Conservation (phyloP, 2,797 vertebrate genomes). For the Poecilia gillii region DNA sequence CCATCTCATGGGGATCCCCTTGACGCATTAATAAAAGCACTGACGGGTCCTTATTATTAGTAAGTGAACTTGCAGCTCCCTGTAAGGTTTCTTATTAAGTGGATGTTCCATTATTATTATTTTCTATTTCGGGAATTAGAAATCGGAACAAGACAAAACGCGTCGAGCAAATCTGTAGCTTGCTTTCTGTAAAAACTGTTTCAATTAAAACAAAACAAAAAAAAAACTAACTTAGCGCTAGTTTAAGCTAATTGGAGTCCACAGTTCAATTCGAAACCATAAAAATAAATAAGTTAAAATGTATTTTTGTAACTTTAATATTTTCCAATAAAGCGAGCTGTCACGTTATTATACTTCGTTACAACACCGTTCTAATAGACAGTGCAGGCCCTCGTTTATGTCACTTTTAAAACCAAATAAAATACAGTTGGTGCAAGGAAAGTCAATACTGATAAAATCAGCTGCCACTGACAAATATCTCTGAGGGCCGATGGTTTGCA, state of each 20-base stretch:
- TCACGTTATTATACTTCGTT: background rate
- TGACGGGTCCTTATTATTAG: conserved; percentile 19
- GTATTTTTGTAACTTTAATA: background rate
- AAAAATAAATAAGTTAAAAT: background rate
- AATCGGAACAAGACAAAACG: background rate
- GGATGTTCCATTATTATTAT: background rate
- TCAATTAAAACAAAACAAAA: background rate
- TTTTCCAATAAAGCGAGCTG: background rate
- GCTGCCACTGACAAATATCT: background rate
- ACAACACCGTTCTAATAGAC: background rate
- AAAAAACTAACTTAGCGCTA: background rate
- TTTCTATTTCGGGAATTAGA: background rate
- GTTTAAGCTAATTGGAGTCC: background rate
- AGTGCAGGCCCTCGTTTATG: background rate
- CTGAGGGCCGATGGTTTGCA: background rate
- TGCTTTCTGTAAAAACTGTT: background rate
- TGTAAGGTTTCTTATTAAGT: background rate
- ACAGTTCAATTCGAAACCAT: background rate
- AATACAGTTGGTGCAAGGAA: background rate
- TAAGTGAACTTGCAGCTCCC: background rate
- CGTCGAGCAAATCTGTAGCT: background rate
- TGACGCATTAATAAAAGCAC: conserved; percentile 7
- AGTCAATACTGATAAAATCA: background rate
- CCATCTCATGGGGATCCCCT: conserved; percentile 51
- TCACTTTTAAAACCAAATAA: background rate